A percentile compares a stretch with the other conserved stretches of the same genome.
These are phyloP conservation scores for Nothocercus julius DNA, from an alignment of 2,113 vertebrate species.

Conservation along the genomic window DNA sequence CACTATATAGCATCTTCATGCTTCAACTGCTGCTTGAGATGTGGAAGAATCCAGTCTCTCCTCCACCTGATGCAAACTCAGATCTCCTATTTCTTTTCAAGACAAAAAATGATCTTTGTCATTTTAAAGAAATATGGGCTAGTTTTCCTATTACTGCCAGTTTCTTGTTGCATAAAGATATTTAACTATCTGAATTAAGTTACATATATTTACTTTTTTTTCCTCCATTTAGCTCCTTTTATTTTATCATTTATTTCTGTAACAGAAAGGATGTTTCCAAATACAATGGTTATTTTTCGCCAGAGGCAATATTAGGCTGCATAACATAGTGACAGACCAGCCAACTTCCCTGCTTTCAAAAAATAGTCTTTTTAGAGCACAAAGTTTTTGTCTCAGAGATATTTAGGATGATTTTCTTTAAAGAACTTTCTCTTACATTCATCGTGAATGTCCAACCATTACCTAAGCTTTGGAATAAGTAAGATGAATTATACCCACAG, in stretches of 20 bases:
- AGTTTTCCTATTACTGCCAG: background rate
- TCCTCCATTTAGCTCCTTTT: background rate
- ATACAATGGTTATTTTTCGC: conserved; percentile 6
- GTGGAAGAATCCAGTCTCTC: rapidly evolving
- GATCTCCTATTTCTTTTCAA: background rate
- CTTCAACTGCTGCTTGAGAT: background rate
- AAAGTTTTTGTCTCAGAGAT: background rate
- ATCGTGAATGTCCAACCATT: background rate
- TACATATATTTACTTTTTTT: background rate
- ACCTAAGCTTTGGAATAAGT: background rate
- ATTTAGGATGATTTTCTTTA: background rate
- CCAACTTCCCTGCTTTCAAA: background rate
- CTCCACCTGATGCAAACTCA: background rate
- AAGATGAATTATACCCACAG: background rate
- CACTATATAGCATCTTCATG: background rate
- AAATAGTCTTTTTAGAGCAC: background rate
- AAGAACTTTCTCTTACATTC: background rate
- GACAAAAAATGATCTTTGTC: background rate
- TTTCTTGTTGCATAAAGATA: background rate
- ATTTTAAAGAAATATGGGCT: background rate
- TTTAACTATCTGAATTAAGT: background rate
- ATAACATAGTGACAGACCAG: background rate
- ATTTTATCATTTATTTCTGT: conserved; percentile 36
- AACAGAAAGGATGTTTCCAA: background rate
- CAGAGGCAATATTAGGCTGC: background rate